phyloP scores from a whole-genome alignment of 2,797 vertebrate genomes.

The Pterois miles region DNA sequence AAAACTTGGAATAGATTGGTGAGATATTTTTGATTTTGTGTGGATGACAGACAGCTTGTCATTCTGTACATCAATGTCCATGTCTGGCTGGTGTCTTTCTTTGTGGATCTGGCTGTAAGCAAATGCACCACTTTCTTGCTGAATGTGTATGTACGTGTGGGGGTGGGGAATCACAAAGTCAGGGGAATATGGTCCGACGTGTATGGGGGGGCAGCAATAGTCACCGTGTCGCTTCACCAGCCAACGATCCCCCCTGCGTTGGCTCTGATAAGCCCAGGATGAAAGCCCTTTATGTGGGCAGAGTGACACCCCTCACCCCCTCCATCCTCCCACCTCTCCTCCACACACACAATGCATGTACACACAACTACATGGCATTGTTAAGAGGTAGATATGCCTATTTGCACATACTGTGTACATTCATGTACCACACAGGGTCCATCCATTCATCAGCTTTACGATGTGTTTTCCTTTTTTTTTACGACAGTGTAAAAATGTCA shows the following conservation, averaged over 20 bases:
- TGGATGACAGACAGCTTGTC: conserved; percentile 12
- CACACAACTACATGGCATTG: conserved; percentile 17
- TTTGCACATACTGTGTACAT: conserved; percentile 49
- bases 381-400: conserved; percentile 44
- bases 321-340: not conserved
- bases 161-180: conserved; percentile 37
- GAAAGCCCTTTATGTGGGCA: conserved; percentile 70
- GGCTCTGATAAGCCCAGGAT: conserved; percentile 78
- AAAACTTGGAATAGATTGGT: not conserved
- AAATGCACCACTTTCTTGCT: conserved; percentile 1
- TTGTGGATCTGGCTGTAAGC: conserved; percentile 17
- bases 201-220: conserved; percentile 17
- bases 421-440: not conserved
- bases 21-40: not conserved
- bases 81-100: conserved; percentile 9
- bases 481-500: conserved; percentile 67
- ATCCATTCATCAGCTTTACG: conserved; percentile 55
- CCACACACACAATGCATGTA: conserved; percentile 33
- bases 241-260: conserved; percentile 73
- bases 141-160: not conserved
- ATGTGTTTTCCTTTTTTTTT: conserved; percentile 58
- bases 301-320: conserved; percentile 41
- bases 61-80: not conserved
- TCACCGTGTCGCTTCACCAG: conserved; percentile 60
- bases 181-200: conserved; percentile 32